A percentile compares a stretch with the other conserved stretches of the same genome.
phyloP scores from a whole-genome alignment of 1,140 invertebrate genomes.

The Drosophila gunungcola region DNA sequence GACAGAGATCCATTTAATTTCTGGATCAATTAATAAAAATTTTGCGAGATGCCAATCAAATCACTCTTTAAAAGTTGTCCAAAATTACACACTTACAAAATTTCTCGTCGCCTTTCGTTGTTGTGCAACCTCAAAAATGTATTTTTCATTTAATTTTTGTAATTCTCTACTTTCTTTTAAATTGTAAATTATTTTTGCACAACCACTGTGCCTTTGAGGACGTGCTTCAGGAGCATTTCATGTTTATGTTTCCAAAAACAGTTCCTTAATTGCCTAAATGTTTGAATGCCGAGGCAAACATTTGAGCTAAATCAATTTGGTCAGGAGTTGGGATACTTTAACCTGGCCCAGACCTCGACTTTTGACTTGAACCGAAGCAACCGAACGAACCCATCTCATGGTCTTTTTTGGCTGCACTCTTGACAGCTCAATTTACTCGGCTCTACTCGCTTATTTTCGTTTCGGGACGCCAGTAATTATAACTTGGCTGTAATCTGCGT shows the following conservation, averaged over 20 bases:
- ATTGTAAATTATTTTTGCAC: background rate
- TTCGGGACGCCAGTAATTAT: conserved; percentile 34
- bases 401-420: conserved; percentile 47
- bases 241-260: conserved; percentile 43
- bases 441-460: background rate
- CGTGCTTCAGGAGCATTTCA: conserved; percentile 19
- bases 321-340: conserved; percentile 5
- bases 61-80: too few species aligned
- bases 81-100: too few species aligned
- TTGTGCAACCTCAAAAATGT: too few species aligned
- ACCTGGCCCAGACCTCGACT: conserved; percentile 22
- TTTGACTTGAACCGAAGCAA: conserved; percentile 6
- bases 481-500: conserved; percentile 68
- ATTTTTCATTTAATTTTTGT: too few species aligned
- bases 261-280: conserved; percentile 54
- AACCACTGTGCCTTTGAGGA: conserved; percentile 22
- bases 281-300: conserved; percentile 51
- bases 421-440: conserved; percentile 70
- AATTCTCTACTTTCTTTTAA: too few species aligned
- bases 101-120: too few species aligned
- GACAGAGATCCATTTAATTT: too few species aligned
- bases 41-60: too few species aligned
- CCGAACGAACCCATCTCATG: conserved; percentile 46
- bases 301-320: conserved; percentile 44
- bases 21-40: too few species aligned